Evolutionary conservation across 2,113 vertebrate species (phyloP).

Genomic region (Eudyptes chrysolophus): DNA sequence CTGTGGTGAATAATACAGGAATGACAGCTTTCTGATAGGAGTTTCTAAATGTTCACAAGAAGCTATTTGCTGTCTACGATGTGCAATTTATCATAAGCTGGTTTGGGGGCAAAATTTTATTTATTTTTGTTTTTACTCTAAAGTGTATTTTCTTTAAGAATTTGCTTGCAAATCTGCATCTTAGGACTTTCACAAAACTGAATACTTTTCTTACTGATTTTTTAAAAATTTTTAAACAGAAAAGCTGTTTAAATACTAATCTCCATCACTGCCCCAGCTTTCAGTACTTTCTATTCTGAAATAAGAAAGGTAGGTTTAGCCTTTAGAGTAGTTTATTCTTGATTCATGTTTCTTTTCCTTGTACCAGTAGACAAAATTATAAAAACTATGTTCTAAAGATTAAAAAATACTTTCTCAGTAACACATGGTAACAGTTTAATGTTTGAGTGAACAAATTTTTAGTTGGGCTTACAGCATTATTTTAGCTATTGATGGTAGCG

Average conservation of each 20-base stretch:
- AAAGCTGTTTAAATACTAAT: background rate
- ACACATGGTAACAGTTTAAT: background rate
- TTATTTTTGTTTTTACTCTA: background rate
- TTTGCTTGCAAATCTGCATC: background rate
- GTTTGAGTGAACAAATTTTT: background rate
- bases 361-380: background rate
- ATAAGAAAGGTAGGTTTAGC: background rate
- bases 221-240: background rate
- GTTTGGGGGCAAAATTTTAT: too few relatives aligned
- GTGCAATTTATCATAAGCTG: background rate
- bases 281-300: background rate
- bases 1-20: background rate
- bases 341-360: background rate
- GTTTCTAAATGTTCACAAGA: background rate
- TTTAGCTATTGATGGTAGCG: background rate
- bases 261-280: background rate
- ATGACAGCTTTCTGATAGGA: background rate
- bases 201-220: background rate
- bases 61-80: background rate
- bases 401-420: background rate
- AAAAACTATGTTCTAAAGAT: background rate
- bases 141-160: background rate
- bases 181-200: background rate
- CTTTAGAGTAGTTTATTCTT: background rate
- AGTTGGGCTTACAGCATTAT: background rate